Percentiles rank a stretch among this genome's conserved stretches.
Conservation (phyloP, 1,140 invertebrate genomes). For the Zaprionus ornatus region DNA sequence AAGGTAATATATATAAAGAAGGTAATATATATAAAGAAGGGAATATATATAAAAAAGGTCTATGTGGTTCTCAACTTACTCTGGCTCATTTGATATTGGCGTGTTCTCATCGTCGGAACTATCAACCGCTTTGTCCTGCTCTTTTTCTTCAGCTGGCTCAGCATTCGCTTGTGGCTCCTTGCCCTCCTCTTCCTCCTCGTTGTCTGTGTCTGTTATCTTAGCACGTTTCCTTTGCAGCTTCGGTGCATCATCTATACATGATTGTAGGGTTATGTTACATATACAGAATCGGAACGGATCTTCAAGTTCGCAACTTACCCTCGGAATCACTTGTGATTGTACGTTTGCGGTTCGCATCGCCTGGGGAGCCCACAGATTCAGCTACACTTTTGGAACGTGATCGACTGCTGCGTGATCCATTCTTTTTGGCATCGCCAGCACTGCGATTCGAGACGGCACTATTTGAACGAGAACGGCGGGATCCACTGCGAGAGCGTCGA, state of each 20-base stretch:
- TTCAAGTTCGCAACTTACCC: slow-evolving; percentile 51
- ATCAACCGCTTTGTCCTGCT: slow-evolving; percentile 65
- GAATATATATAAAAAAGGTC: neutral
- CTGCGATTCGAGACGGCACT: slow-evolving; percentile 58
- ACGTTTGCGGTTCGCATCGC: slow-evolving; percentile 77
- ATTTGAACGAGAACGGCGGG: slow-evolving; percentile 69
- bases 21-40: no score
- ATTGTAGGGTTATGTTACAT: no score
- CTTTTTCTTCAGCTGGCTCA: slow-evolving; percentile 23
- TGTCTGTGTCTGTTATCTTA: slow-evolving; percentile 85
- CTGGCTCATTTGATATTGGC: slow-evolving; percentile 68
- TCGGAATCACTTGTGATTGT: slow-evolving; percentile 86
- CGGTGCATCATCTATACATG: slow-evolving; percentile 55
- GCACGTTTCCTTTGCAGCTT: slow-evolving; percentile 77
- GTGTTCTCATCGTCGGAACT: slow-evolving; percentile 86
- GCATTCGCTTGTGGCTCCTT: slow-evolving; percentile 41
- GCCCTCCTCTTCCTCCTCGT: slow-evolving; percentile 85
- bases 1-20: neutral
- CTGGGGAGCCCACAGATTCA: slow-evolving; percentile 48
- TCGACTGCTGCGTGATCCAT: slow-evolving; percentile 60
- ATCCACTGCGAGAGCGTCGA: slow-evolving; percentile 83
- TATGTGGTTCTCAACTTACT: slow-evolving; percentile 41
- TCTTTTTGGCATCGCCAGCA: slow-evolving; percentile 30
- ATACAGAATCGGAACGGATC: no score
- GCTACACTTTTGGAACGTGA: slow-evolving; percentile 83